Evolutionary conservation across 2,797 vertebrate genomes (phyloP).

Genomic region (Australoheros facetus): DNA sequence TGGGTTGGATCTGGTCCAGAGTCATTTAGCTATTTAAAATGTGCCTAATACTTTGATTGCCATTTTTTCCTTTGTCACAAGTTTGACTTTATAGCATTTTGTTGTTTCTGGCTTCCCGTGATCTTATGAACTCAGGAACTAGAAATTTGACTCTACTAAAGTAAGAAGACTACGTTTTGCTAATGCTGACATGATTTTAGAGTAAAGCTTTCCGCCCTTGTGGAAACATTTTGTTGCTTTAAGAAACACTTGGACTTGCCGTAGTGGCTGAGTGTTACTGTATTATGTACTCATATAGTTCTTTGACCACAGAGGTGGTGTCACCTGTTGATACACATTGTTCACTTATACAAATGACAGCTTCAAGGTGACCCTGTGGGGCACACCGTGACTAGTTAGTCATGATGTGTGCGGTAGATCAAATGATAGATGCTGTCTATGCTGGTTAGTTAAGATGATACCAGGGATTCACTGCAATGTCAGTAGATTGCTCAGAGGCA

Average conservation of each 20-base stretch:
- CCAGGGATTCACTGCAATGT: neutral
- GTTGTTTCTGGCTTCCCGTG: neutral
- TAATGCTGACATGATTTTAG: neutral
- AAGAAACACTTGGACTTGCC: neutral
- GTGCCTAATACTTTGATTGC: neutral
- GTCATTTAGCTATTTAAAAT: neutral
- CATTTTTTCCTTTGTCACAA: neutral
- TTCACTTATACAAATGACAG: neutral
- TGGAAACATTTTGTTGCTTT: neutral
- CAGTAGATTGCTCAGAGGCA: too few species aligned
- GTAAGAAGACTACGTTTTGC: neutral
- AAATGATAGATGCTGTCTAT: neutral
- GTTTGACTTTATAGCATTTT: neutral
- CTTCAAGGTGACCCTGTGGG: constrained; percentile 21
- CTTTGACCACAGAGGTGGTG: neutral
- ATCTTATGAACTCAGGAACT: neutral
- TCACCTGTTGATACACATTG: neutral
- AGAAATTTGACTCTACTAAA: neutral
- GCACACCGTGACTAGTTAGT: neutral
- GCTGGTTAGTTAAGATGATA: neutral
- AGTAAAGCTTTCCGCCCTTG: neutral
- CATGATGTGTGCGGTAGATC: neutral
- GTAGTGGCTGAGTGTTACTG: neutral
- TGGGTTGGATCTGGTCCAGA: neutral
- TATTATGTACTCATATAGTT: neutral